These are phyloP conservation scores for Agonopterix arenella DNA, from an alignment of 2,888 invertebrate species.

Conservation along the genomic window DNA sequence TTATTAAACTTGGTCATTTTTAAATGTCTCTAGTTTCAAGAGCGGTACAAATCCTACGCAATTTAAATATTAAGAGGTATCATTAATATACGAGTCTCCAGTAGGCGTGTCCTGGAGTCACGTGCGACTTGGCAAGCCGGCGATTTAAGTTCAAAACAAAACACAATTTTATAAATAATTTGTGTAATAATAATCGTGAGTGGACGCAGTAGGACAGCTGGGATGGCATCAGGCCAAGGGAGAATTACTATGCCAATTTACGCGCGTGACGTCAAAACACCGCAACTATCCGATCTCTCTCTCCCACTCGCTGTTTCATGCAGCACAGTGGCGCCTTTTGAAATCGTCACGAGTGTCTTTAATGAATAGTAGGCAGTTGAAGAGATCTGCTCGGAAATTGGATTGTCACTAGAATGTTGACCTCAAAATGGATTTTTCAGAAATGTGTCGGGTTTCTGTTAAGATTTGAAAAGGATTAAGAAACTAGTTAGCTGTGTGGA, in stretches of 20 bases:
- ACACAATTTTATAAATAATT: conserved; percentile 66
- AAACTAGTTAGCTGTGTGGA: too few relatives aligned
- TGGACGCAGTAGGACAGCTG: conserved; percentile 58
- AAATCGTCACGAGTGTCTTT: not conserved
- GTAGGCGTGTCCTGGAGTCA: conserved; percentile 25
- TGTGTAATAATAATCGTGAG: conserved; percentile 41
- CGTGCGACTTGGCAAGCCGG: conserved; percentile 29
- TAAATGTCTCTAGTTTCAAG: too few relatives aligned
- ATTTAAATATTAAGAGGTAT: too few relatives aligned
- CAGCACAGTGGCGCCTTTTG: conserved; percentile 1
- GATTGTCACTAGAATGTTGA: not conserved
- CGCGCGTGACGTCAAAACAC: conserved; percentile 26
- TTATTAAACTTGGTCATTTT: too few relatives aligned
- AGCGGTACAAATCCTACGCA: too few relatives aligned
- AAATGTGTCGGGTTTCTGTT: not conserved
- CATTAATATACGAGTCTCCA: not conserved
- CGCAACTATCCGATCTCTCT: conserved; percentile 5
- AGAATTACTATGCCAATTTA: conserved; percentile 36
- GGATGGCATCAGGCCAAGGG: conserved; percentile 55
- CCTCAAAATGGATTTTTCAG: not conserved
- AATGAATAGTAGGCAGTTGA: not conserved
- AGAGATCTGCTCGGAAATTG: too few relatives aligned
- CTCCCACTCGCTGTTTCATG: not conserved
- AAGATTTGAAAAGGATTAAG: too few relatives aligned
- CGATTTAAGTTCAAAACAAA: conserved; percentile 63